Evolutionary conservation across 2,113 vertebrate genomes (phyloP).

Genomic region (Mesocricetus auratus): DNA sequence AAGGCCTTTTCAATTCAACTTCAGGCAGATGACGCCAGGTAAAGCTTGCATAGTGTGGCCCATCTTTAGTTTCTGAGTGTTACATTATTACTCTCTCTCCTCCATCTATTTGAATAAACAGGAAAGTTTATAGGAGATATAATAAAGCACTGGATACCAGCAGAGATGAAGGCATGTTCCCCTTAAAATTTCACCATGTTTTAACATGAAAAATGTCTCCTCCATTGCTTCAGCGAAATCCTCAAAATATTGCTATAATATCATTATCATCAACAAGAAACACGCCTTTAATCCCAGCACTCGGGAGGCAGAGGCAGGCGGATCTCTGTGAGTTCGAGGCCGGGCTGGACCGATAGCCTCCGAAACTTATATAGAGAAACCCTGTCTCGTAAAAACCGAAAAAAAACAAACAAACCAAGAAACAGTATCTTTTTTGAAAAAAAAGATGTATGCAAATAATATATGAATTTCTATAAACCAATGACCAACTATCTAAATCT

Average conservation of each 20-base stretch:
- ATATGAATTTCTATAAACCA: background rate
- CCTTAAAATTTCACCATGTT: background rate
- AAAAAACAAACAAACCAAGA: too few species aligned
- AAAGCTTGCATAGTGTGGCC: background rate
- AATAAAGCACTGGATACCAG: background rate
- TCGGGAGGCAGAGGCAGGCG: too few species aligned
- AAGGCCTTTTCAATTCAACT: slow-evolving; percentile 11
- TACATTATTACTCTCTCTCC: background rate
- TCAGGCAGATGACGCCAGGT: slow-evolving; percentile 2
- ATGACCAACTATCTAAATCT: background rate
- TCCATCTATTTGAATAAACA: slow-evolving; percentile 33
- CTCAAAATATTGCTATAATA: background rate
- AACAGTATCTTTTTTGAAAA: slow-evolving; percentile 9
- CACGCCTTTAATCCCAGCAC: too few species aligned
- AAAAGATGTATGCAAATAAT: background rate
- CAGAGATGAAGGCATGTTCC: background rate
- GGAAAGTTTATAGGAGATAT: background rate
- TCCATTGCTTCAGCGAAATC: slow-evolving; percentile 13
- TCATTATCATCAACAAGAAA: background rate
- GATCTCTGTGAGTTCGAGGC: too few species aligned
- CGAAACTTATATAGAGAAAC: too few species aligned
- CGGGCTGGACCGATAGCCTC: too few species aligned
- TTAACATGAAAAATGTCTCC: background rate
- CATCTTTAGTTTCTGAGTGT: slow-evolving; percentile 26
- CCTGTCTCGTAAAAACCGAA: too few species aligned